Conservation (phyloP, 2,888 invertebrate species). For the Amphipyra berbera region DNA sequence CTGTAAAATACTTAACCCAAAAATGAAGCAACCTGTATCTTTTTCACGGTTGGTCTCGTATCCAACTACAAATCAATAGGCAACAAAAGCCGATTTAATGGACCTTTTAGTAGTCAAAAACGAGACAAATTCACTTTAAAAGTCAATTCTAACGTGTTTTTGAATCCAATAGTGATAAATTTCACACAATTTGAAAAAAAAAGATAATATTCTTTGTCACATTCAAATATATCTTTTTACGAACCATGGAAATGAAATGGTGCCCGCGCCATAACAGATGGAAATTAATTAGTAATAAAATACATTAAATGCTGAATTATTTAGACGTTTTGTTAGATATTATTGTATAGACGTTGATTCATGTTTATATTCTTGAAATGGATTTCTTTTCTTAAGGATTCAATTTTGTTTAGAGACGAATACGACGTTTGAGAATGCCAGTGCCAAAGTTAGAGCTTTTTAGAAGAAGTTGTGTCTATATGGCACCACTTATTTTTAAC, state of each 20-base stretch:
- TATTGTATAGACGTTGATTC: constrained; percentile 24
- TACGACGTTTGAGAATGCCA: not conserved
- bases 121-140: constrained; percentile 86
- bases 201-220: constrained; percentile 46
- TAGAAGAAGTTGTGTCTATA: too few species aligned
- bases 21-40: constrained; percentile 68
- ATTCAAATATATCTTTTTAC: constrained; percentile 40
- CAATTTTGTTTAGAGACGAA: not conserved
- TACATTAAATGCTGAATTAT: constrained; percentile 44
- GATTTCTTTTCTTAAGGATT: constrained; percentile 28
- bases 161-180: constrained; percentile 66
- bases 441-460: too few species aligned
- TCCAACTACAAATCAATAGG: constrained; percentile 82
- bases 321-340: constrained; percentile 34
- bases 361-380: constrained; percentile 47
- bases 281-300: constrained; percentile 52
- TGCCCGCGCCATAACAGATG: constrained; percentile 28
- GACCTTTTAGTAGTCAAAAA: constrained; percentile 83
- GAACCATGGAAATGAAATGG: constrained; percentile 23
- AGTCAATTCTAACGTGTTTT: constrained; percentile 73
- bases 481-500: too few species aligned
- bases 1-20: not conserved
- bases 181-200: constrained; percentile 52
- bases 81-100: constrained; percentile 82
- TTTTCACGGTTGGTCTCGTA: constrained; percentile 63